A percentile compares a stretch with the other conserved stretches of the same genome.
Conservation (phyloP, 2,113 vertebrate genomes). For the Suncus etruscus region DNA sequence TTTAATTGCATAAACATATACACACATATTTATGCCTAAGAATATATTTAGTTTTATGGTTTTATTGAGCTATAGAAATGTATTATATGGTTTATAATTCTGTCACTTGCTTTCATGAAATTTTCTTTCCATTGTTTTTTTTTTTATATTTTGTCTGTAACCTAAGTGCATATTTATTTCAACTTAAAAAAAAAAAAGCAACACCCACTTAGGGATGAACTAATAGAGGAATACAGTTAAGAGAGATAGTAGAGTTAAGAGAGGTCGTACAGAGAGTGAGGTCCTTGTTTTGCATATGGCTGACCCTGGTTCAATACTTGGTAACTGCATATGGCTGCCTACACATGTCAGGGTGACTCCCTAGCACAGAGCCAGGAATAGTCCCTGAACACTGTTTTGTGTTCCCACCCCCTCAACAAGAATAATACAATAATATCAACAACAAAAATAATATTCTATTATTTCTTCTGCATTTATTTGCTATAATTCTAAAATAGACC, state of each 20-base stretch:
- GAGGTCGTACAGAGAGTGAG: no score
- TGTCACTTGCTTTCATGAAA: constrained; percentile 13
- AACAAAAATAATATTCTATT: background rate
- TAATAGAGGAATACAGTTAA: no score
- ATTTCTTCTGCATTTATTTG: constrained; percentile 25
- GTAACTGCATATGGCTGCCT: no score
- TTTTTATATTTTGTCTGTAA: background rate
- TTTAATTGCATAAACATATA: constrained; percentile 12
- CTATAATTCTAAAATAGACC: background rate
- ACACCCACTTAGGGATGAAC: no score
- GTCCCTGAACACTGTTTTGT: no score
- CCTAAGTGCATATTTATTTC: constrained; percentile 22
- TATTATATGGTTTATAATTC: background rate
- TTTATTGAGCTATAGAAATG: background rate
- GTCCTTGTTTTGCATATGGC: no score
- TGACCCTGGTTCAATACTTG: background rate
- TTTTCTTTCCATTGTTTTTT: constrained; percentile 33
- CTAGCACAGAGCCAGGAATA: no score
- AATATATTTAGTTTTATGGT: background rate
- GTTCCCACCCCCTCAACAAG: no score
- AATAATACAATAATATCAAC: no score
- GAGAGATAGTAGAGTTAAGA: no score
- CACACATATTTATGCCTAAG: constrained; percentile 3
- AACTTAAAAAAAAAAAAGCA: background rate
- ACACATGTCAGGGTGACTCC: no score